Percentiles rank a stretch among this genome's conserved stretches.
phyloP scores from a whole-genome alignment of 2,113 vertebrate species.

The Corvus cornix region DNA sequence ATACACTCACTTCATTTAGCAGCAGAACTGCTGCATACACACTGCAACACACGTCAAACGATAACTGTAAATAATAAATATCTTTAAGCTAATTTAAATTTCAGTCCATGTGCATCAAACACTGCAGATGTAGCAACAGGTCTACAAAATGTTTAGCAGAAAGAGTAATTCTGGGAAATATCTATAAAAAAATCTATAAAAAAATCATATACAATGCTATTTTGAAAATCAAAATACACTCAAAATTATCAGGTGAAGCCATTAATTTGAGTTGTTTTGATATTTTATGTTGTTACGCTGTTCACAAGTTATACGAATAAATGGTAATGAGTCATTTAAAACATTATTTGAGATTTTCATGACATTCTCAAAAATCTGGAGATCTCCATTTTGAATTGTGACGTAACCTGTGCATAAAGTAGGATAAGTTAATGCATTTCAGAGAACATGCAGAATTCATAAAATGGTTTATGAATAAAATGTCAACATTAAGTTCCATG shows the following conservation, averaged over 20 bases:
- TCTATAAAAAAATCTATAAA: neutral
- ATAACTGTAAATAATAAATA: neutral
- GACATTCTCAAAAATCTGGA: neutral
- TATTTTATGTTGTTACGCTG: neutral
- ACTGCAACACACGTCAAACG: neutral
- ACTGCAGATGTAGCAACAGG: neutral
- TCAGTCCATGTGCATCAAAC: neutral
- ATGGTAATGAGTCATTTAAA: neutral
- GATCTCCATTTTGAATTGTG: neutral
- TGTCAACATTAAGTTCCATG: neutral
- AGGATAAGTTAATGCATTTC: neutral
- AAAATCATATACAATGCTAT: neutral
- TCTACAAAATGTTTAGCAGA: neutral
- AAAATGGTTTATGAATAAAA: neutral
- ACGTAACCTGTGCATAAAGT: neutral
- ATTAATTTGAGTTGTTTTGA: neutral
- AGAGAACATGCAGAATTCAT: neutral
- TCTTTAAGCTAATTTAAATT: neutral
- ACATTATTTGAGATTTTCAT: neutral
- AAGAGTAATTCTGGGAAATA: neutral
- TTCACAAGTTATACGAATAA: neutral
- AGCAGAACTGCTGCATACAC: neutral
- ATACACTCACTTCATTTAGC: constrained; percentile 1
- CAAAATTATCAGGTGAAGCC: neutral
- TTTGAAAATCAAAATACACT: neutral